These are phyloP conservation scores for Bombus waltoni DNA, from an alignment of 1,140 invertebrate species.

Conservation along the genomic window DNA sequence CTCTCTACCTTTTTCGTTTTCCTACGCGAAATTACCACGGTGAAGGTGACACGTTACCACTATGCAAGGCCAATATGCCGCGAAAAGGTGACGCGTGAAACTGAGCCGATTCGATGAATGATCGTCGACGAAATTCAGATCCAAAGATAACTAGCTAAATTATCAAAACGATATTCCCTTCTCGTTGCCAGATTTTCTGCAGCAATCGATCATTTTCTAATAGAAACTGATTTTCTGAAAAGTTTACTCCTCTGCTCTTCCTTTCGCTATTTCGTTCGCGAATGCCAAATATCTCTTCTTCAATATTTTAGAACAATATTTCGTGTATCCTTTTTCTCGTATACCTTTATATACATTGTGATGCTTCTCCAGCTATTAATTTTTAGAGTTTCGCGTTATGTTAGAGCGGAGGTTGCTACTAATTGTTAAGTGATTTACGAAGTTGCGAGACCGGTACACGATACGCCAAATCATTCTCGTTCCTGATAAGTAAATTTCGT, in stretches of 20 bases:
- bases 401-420: not conserved
- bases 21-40: slow-evolving; percentile 12
- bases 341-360: not conserved
- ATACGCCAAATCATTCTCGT: not conserved
- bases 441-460: not conserved
- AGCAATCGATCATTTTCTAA: not conserved
- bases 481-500: slow-evolving; percentile 12
- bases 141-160: too few relatives aligned
- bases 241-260: not conserved
- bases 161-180: too few relatives aligned
- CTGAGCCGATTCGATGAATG: slow-evolving; percentile 18
- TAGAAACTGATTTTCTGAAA: not conserved
- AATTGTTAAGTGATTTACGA: slow-evolving; percentile 15
- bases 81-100: slow-evolving; percentile 49
- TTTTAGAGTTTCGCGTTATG: not conserved
- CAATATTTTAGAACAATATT: not conserved
- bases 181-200: too few relatives aligned
- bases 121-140: too few relatives aligned
- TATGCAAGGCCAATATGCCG: slow-evolving; percentile 55
- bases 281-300: not conserved
- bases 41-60: slow-evolving; percentile 65
- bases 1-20: slow-evolving; percentile 16
- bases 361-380: not conserved
- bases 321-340: not conserved
- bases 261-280: not conserved